Conservation (phyloP, 37 sponge, comb jelly and placozoan species). For the Lycopodina hypogea region DNA sequence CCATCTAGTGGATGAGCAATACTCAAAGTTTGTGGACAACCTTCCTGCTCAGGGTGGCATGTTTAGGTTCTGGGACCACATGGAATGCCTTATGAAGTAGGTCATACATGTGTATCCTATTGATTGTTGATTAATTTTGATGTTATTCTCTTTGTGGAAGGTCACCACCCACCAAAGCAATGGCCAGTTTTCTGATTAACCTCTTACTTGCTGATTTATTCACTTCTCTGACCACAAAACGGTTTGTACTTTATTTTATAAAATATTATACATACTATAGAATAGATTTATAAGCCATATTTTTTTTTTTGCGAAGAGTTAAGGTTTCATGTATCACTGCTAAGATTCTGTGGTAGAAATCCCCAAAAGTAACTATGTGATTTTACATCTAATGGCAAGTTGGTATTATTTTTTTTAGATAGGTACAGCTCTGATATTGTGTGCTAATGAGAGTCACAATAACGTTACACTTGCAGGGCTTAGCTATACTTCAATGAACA, state of each 20-base stretch:
- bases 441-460: too few relatives aligned
- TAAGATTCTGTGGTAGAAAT: too few relatives aligned
- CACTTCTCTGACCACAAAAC: neutral
- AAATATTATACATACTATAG: neutral
- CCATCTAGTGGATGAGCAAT: slow-evolving; percentile 15
- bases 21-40: slow-evolving; percentile 1
- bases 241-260: too few relatives aligned
- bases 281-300: neutral
- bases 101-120: neutral
- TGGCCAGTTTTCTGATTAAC: slow-evolving; percentile 27
- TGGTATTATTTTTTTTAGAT: too few relatives aligned
- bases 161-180: neutral
- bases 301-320: too few relatives aligned
- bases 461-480: too few relatives aligned
- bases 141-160: neutral
- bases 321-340: too few relatives aligned
- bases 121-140: neutral
- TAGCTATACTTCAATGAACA: too few relatives aligned
- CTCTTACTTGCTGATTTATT: slow-evolving; percentile 23
- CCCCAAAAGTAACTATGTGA: too few relatives aligned
- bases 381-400: too few relatives aligned
- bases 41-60: neutral
- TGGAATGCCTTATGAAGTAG: slow-evolving; percentile 15
- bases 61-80: slow-evolving; percentile 22
- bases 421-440: too few relatives aligned